Evolutionary conservation across 2,113 vertebrate species (phyloP).

Genomic region (Cygnus buccinator): DNA sequence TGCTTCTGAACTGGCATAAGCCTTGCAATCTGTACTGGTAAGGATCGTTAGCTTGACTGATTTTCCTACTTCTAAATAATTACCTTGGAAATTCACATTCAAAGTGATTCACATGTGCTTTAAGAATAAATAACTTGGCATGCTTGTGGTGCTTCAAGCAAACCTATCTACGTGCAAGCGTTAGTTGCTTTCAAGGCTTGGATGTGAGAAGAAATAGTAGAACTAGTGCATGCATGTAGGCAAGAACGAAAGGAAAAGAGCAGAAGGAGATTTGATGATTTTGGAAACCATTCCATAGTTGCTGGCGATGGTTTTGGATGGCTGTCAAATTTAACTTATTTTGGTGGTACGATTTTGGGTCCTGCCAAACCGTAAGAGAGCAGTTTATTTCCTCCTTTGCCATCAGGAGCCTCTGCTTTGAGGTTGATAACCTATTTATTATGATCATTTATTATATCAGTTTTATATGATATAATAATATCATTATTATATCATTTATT

Average conservation of each 20-base stretch:
- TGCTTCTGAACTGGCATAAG: neutral
- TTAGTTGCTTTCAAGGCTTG: neutral
- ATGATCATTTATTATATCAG: too few species aligned
- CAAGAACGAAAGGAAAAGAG: neutral
- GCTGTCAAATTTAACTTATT: neutral
- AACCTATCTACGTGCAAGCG: neutral
- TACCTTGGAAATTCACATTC: neutral
- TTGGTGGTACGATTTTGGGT: neutral
- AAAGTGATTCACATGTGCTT: neutral
- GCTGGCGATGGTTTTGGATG: neutral
- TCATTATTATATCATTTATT: neutral
- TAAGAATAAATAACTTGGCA: neutral
- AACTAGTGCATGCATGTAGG: neutral
- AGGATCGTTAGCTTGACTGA: neutral
- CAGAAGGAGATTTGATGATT: neutral
- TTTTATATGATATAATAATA: too few species aligned
- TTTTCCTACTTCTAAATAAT: neutral
- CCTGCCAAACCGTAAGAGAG: neutral
- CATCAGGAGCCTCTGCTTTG: neutral
- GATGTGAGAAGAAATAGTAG: neutral
- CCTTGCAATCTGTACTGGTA: neutral
- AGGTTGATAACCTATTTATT: neutral
- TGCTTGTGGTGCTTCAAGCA: neutral
- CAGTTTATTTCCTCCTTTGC: neutral
- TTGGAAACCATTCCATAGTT: neutral